Conservation (phyloP, 2,888 invertebrate species). For the Chloromyia formosa region DNA sequence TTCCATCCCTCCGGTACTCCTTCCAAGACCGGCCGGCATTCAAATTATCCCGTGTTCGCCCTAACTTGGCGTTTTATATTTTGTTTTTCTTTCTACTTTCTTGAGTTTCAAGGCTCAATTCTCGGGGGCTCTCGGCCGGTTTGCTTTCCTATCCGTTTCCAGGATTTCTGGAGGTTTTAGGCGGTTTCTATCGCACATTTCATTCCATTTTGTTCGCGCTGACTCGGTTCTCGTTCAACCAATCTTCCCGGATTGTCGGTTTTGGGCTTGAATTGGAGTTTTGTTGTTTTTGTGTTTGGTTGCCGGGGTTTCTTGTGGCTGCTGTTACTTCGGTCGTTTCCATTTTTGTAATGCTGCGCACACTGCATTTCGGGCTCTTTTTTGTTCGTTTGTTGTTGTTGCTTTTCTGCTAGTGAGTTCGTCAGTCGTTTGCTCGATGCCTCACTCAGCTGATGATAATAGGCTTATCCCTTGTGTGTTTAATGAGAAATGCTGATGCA, state of each 20-base stretch:
- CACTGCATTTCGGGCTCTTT: conserved; percentile 14
- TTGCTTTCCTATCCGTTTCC: no score
- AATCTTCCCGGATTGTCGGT: not conserved
- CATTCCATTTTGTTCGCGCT: not conserved
- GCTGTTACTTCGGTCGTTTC: conserved; percentile 8
- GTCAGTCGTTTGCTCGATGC: conserved; percentile 3
- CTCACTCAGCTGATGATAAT: conserved; percentile 36
- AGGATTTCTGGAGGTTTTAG: no score
- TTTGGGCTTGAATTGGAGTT: not conserved
- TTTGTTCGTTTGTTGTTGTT: conserved; percentile 12
- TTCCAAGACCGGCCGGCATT: not conserved
- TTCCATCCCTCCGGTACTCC: not conserved
- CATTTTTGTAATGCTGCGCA: not conserved
- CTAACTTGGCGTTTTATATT: no score
- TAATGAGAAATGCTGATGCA: conserved; percentile 42
- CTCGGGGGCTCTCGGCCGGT: no score
- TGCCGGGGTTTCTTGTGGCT: not conserved
- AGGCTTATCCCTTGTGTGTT: conserved; percentile 35
- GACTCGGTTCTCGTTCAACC: not conserved
- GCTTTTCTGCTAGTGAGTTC: not conserved
- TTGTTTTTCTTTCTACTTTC: conserved; percentile 1
- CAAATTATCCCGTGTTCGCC: not conserved
- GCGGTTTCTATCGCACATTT: not conserved
- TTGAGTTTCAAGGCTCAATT: not conserved
- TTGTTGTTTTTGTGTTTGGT: no score